Evolutionary conservation across 2,888 invertebrate species (phyloP), one percentile per base, ranked within the genome.

Genomic region (Chalcosyrphus nemorum): DNA sequence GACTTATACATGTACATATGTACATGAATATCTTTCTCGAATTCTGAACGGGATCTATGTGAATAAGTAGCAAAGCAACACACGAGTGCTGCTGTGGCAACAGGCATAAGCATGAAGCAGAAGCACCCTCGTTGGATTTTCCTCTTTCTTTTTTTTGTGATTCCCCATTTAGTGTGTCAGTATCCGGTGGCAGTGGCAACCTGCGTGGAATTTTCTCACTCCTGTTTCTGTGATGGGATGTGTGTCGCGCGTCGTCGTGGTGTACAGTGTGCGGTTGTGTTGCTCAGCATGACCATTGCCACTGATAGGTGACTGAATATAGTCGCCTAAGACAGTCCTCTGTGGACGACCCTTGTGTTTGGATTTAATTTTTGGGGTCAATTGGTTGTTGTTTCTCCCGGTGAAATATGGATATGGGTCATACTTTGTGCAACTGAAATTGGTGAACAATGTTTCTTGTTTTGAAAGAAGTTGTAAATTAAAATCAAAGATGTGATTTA

Each of bases 131-230:
- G 41, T 66, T 65, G 63, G 68, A 17, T 43, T 65, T 35, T 47
- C 32, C 29, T 76, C 41, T 68, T 72, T 29, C 47, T 63, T 32
- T 63, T 68, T 61, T 70, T 74, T 38, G 45, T 59, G 43, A 59
- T 47, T 71, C 65, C 52, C 57, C 74, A 74, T 78, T 77, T 50
- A 57, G 32, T 32, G 41, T 21, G 70, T 43, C 71, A 35, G 50
- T 66, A 78, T 78, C 68, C 84, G 72, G 74, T 70, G 70, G 70
- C 74, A 80, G 74, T 70, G 70, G 70, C 74, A 80, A 80, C 74
- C 74, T 84, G 84, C 74, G 70, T 80, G 80, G 74, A 80, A 75
- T 80, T 47, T 65, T 50, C 74, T 70, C 57, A 78, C 63, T 78
- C 68, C 63, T 21, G 54, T 65, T 75, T 63, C 57, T 32, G 56